Conservation (phyloP, 2,888 invertebrate species). For the Lithophane leautieri region DNA sequence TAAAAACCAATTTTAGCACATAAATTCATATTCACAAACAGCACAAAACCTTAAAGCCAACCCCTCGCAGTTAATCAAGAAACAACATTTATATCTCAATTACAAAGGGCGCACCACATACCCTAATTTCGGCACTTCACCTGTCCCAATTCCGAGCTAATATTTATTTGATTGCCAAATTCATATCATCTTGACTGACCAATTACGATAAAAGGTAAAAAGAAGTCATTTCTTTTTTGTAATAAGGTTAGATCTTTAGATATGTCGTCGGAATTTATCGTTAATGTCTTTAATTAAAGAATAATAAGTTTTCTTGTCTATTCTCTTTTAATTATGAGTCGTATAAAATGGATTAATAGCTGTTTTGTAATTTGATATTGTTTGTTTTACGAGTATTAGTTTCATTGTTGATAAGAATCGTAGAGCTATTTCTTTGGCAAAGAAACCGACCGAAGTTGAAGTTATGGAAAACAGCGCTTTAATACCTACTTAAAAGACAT, state of each 20-base stretch:
- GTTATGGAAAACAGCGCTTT: conserved; percentile 7
- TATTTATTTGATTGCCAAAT: conserved; percentile 90
- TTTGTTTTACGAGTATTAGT: conserved; percentile 50
- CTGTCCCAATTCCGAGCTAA: conserved; percentile 83
- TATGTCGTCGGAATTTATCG: conserved; percentile 71
- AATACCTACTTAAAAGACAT: neutral
- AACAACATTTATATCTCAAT: conserved; percentile 66
- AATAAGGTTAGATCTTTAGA: conserved; percentile 62
- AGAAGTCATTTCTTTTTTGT: conserved; percentile 38
- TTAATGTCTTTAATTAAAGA: conserved; percentile 66
- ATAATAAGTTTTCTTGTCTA: conserved; percentile 59
- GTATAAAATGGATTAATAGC: conserved; percentile 52
- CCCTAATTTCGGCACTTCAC: conserved; percentile 78
- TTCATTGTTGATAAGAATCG: conserved; percentile 43
- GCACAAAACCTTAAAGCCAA: conserved; percentile 25
- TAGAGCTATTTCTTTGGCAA: conserved; percentile 8
- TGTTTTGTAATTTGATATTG: conserved; percentile 50
- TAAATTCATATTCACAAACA: conserved; percentile 39
- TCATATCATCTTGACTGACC: conserved; percentile 66
- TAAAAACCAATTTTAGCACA: conserved; percentile 12
- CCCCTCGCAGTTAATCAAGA: conserved; percentile 61
- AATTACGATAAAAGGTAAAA: conserved; percentile 65
- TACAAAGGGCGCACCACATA: conserved; percentile 70
- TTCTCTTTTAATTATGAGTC: conserved; percentile 54
- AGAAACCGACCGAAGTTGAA: conserved; percentile 7